A percentile compares a stretch with the other conserved stretches of the same genome.
phyloP scores from a whole-genome alignment of 2,113 vertebrate species.

The Struthio camelus region DNA sequence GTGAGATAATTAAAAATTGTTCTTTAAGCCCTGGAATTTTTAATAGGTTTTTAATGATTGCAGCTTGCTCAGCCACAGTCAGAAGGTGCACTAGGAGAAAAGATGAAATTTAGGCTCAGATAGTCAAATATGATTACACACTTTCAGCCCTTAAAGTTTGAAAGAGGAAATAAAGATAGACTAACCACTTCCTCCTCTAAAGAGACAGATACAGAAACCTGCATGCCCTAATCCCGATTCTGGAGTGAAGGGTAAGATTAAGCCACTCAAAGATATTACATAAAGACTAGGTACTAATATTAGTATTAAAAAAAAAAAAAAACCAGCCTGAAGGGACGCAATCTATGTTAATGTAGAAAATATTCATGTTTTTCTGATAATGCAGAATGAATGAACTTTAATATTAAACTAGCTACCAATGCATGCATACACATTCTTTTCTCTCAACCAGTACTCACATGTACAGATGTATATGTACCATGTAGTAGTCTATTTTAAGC shows the following conservation, averaged over 20 bases:
- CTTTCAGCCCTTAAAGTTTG: neutral
- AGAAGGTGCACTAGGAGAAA: neutral
- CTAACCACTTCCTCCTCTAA: neutral
- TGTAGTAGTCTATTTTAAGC: neutral
- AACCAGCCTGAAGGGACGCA: neutral
- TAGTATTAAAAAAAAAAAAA: neutral
- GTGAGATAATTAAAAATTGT: neutral
- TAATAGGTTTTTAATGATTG: neutral
- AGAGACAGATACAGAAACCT: neutral
- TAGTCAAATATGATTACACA: neutral
- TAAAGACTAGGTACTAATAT: neutral
- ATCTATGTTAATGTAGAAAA: neutral
- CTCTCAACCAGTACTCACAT: neutral
- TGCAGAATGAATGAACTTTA: neutral
- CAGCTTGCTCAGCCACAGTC: neutral
- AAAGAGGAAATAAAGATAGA: neutral
- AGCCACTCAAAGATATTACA: neutral
- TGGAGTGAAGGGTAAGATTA: neutral
- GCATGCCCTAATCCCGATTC: neutral
- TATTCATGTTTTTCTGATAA: neutral
- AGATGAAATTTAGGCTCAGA: neutral
- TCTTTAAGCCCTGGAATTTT: neutral
- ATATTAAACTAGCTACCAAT: neutral
- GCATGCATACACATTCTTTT: neutral
- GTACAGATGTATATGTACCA: rapidly evolving